Evolutionary conservation across 2,888 invertebrate genomes (phyloP).

Genomic region (Eulithis testata): DNA sequence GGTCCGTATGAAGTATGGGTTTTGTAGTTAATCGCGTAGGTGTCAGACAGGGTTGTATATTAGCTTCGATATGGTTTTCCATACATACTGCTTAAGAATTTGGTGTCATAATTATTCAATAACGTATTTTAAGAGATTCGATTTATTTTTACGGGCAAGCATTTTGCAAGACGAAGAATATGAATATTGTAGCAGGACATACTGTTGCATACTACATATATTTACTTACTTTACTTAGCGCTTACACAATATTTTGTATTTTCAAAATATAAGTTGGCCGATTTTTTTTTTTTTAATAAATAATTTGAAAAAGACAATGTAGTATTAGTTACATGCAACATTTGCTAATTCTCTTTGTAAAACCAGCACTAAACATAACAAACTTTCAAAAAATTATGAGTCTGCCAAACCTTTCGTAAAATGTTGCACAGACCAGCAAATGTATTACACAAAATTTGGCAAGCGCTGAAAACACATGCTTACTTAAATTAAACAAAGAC

Average conservation of each 20-base stretch:
- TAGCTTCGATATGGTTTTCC: constrained; percentile 14
- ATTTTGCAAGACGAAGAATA: too few relatives aligned
- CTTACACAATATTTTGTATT: too few relatives aligned
- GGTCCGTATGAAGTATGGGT: constrained; percentile 60
- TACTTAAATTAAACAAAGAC: constrained; percentile 48
- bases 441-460: constrained; percentile 32
- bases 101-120: background rate
- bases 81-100: constrained; percentile 13
- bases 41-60: constrained; percentile 34
- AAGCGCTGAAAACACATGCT: constrained; percentile 29
- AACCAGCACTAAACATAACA: background rate
- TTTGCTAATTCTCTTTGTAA: background rate
- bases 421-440: constrained; percentile 7
- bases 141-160: too few relatives aligned
- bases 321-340: too few relatives aligned
- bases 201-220: too few relatives aligned
- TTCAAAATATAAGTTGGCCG: too few relatives aligned
- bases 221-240: too few relatives aligned
- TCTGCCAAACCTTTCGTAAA: constrained; percentile 7
- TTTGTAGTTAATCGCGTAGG: constrained; percentile 47
- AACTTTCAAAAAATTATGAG: constrained; percentile 3
- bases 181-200: too few relatives aligned
- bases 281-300: too few relatives aligned
- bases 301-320: too few relatives aligned
- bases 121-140: too few relatives aligned